phyloP scores from a whole-genome alignment of 2,113 vertebrate genomes.

The Brienomyrus brachyistius region DNA sequence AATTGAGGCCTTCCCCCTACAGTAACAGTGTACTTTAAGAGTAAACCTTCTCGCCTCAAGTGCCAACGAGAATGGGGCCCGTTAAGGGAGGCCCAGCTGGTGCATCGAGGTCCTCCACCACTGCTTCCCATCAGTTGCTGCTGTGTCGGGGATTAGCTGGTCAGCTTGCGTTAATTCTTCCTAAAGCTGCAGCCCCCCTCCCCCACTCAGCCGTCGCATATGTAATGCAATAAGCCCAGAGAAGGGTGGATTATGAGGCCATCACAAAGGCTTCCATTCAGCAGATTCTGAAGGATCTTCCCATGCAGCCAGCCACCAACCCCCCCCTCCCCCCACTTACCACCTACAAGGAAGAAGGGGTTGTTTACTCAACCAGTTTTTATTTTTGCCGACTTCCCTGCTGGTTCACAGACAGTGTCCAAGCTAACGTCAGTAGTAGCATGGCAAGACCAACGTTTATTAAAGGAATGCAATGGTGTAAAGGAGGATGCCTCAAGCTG shows the following conservation, averaged over 20 bases:
- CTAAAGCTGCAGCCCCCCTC: constrained; percentile 5
- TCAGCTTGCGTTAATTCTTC: constrained; percentile 19
- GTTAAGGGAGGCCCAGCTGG: neutral
- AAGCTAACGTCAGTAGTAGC: neutral
- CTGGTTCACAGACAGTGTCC: neutral
- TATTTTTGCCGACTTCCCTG: neutral
- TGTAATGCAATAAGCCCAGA: constrained; percentile 39
- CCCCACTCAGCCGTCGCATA: neutral
- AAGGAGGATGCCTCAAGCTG: neutral
- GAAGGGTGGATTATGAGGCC: constrained; percentile 27
- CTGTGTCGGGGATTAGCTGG: constrained; percentile 17
- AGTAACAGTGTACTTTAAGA: neutral
- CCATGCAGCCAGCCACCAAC: neutral
- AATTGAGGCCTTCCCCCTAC: neutral
- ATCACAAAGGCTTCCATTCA: constrained; percentile 45
- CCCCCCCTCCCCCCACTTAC: neutral
- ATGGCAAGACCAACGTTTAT: neutral
- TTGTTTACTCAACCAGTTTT: neutral
- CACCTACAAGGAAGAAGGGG: neutral
- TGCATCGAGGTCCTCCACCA: neutral
- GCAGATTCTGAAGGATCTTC: neutral
- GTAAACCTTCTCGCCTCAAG: neutral
- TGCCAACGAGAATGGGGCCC: neutral
- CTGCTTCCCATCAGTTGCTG: neutral
- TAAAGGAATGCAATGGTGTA: neutral